phyloP scores from a whole-genome alignment of 2,113 vertebrate genomes.

The Coptodon bakossiorum region DNA sequence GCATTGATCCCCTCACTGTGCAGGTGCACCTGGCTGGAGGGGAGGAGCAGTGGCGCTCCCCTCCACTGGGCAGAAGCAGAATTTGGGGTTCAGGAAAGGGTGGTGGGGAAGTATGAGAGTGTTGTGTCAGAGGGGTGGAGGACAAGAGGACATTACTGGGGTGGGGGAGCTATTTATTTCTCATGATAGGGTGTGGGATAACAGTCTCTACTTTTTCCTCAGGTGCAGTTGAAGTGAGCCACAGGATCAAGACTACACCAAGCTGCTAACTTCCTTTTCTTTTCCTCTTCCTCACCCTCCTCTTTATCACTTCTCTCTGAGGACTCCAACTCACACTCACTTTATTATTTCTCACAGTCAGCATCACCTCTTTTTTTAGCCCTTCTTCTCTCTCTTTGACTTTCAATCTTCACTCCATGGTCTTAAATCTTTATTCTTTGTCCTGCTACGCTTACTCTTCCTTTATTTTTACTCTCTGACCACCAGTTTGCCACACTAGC shows the following conservation, averaged over 20 bases:
- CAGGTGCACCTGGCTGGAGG: slow-evolving; percentile 49
- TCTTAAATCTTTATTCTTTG: slow-evolving; percentile 33
- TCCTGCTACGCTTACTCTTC: slow-evolving; percentile 9
- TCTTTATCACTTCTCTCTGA: slow-evolving; percentile 28
- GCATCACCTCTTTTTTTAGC: slow-evolving; percentile 28
- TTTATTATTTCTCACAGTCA: slow-evolving; percentile 21
- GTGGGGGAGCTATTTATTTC: not conserved
- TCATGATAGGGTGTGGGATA: not conserved
- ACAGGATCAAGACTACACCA: not conserved
- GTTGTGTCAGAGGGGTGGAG: not conserved
- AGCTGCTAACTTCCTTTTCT: slow-evolving; percentile 24
- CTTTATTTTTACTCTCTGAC: not conserved
- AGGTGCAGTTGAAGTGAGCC: slow-evolving; percentile 31
- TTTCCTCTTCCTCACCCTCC: slow-evolving; percentile 8
- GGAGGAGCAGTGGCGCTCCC: slow-evolving; percentile 34
- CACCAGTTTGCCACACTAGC: slow-evolving; percentile 1
- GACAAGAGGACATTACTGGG: not conserved
- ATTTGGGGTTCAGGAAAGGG: slow-evolving; percentile 4
- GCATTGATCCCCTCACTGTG: slow-evolving; percentile 59
- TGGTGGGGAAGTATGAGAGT: not conserved
- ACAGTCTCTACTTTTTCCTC: slow-evolving; percentile 57
- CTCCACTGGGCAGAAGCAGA: slow-evolving; percentile 23
- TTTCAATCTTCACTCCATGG: not conserved
- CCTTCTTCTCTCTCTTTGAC: slow-evolving; percentile 30
- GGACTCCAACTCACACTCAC: not conserved